Evolutionary conservation across 37 sponge, comb jelly and placozoan genomes (phyloP), one percentile per base, ranked within the genome.

Genomic region (Axinella damicornis): DNA sequence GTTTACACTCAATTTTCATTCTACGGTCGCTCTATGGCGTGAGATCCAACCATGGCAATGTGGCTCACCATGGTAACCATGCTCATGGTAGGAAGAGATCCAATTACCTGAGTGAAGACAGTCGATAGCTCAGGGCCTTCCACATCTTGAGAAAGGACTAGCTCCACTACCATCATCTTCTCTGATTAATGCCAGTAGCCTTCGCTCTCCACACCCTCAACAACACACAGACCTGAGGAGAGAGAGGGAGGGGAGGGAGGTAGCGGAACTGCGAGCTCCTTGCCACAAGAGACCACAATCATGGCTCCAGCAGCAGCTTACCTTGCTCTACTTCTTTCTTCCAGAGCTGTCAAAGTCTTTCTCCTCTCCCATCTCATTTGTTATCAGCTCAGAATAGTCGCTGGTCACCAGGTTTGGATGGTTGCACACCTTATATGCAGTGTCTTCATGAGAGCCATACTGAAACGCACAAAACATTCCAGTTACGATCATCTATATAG

Each of bases 371-470:
- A 53, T 73, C 6, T 9, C 62, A 4, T 22, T 0, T 24, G 60
- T 65, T 0, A 53, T 62, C 71, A 28, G 73, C 20, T 79, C 56
- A 36, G 65, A 56, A 53, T 78, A 89, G 52, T 88, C 88, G 41
- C 76, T 82, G 65, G 89, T 89, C 0, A 89, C 84, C 55, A 89
- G 87, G 79, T 99, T 96, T 39, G 99, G 99, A 65, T 99, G 99
- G 56, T 99, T 99, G 67, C 99, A 99, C 0, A 99, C 75, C 81
- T 99, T 97, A 31, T 94, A n/a, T n/a, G 75, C 46, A 99, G 87
- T 22, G 80, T 86, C 31, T 46, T 81, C 18, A 99, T 54, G 69
- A 99, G 96, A 20, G 92, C 79, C 93, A 95, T n/a, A n/a, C n/a
- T n/a, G n/a, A n/a, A n/a, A n/a, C n/a, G n/a, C n/a, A n/a, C n/a